Evolutionary conservation across 2,113 vertebrate species (phyloP).

Genomic region (Thomomys bottae): DNA sequence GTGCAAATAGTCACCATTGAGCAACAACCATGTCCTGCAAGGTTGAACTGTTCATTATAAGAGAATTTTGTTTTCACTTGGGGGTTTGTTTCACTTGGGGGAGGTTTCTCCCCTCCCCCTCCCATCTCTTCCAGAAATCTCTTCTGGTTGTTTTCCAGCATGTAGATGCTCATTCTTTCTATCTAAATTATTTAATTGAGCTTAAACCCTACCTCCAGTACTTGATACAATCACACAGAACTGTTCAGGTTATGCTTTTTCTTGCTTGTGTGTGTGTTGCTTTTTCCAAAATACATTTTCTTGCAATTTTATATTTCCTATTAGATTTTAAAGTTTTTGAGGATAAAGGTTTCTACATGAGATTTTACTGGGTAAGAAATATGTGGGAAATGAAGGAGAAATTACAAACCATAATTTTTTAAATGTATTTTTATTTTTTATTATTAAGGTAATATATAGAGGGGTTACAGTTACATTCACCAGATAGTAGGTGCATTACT

Average conservation of each 20-base stretch:
- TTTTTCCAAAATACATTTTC: constrained; percentile 9
- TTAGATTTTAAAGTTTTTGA: background rate
- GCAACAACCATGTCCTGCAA: too few species aligned
- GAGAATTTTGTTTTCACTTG: background rate
- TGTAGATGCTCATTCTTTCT: background rate
- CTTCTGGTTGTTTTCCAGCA: constrained; percentile 3
- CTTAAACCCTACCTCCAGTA: background rate
- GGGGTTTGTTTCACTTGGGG: background rate
- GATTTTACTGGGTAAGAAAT: background rate
- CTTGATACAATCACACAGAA: background rate
- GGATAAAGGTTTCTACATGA: background rate
- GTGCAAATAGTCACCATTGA: too few species aligned
- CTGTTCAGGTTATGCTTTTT: background rate
- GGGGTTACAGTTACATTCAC: too few species aligned
- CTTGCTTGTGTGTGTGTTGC: background rate
- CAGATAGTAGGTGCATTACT: too few species aligned
- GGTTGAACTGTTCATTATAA: background rate
- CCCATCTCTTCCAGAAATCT: background rate
- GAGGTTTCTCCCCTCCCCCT: too few species aligned
- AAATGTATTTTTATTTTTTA: too few species aligned
- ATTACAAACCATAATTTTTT: background rate
- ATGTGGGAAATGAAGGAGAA: too few species aligned
- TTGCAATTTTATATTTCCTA: background rate
- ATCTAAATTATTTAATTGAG: background rate
- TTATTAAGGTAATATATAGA: too few species aligned